Conservation (phyloP, 2,888 invertebrate genomes). For the Brassicogethes aeneus region DNA sequence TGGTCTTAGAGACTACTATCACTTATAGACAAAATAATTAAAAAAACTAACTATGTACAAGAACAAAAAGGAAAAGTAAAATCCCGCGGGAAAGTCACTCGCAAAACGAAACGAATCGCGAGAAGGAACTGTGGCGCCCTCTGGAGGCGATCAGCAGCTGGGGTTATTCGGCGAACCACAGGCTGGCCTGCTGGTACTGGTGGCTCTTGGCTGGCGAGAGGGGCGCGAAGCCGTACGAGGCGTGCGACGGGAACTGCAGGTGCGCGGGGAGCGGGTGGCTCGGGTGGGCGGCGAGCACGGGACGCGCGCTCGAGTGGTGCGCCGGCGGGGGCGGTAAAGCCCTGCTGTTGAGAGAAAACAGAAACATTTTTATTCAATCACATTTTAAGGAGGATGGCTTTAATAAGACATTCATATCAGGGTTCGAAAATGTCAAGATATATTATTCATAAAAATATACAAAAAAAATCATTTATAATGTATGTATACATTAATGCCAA, state of each 20-base stretch:
- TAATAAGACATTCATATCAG: no score
- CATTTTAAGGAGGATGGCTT: no score
- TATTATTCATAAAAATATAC: constrained; percentile 3
- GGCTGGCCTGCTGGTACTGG: constrained; percentile 54
- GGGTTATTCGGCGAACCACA: constrained; percentile 67
- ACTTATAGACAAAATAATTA: neutral
- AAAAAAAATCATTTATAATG: no score
- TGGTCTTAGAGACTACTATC: neutral
- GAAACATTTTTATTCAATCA: no score
- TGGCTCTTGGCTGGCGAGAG: constrained; percentile 63
- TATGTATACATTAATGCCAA: no score
- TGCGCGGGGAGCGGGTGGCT: constrained; percentile 75
- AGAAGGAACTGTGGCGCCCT: neutral
- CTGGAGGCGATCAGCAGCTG: constrained; percentile 1
- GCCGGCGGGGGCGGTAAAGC: constrained; percentile 70
- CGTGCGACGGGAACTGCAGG: constrained; percentile 64
- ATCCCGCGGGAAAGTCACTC: neutral
- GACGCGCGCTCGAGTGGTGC: constrained; percentile 69
- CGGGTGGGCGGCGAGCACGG: constrained; percentile 55
- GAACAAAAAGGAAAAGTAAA: neutral
- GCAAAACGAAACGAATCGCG: neutral
- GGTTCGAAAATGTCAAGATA: constrained; percentile 4
- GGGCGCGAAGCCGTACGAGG: constrained; percentile 57
- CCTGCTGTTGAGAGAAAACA: constrained; percentile 41
- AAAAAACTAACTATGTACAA: neutral